Evolutionary conservation across 2,797 vertebrate species (phyloP), one percentile per base, ranked within the genome.

Genomic region (Borostomias antarcticus): DNA sequence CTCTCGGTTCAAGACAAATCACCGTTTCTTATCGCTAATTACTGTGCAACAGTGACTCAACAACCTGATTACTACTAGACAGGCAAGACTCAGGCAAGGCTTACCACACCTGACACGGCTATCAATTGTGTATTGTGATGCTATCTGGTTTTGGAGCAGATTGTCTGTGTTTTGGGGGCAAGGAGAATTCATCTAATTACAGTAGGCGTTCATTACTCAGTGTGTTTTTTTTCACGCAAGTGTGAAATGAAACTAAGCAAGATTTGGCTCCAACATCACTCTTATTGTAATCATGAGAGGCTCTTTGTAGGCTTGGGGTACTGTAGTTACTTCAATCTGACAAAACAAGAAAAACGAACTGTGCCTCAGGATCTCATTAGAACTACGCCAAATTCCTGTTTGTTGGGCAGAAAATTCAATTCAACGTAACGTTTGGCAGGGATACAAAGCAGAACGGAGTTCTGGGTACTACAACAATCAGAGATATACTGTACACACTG

Each of bases 1-100:
- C 77, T 83, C 80, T 63, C 66, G 56, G 76, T 76, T 75, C 64
- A 63, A 87, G 85, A 93, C 86, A 92, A 90, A 90, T 84, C 82
- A 81, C 83, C 79, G 84, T 82, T 87, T 86, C 85, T 90, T 89
- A 88, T 90, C 82, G 11, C 82, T 91, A 91, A 93, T 92, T 90
- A 88, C 85, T 72, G 74, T 68, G 79, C 79, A 82, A 87, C 83
- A 82, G 80, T 77, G 80, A 87, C 86, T 86, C 82, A 87, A 86
- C 82, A 73, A 75, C 77, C 85, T 87, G 86, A 90, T 91, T 89
- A 88, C 76, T n/a, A n/a, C 73, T 61, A 58, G 70, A 40, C 84
- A 89, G 87, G n/a, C 80, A 84, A 50, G 32, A 81, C 73, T 79
- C 63, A 82, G 80, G 84, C 83, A n/a, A n/a, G n/a, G n/a, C n/a